phyloP scores from a whole-genome alignment of 92 coral and sea anemone genomes.

The Chrysogorgia sp. region DNA sequence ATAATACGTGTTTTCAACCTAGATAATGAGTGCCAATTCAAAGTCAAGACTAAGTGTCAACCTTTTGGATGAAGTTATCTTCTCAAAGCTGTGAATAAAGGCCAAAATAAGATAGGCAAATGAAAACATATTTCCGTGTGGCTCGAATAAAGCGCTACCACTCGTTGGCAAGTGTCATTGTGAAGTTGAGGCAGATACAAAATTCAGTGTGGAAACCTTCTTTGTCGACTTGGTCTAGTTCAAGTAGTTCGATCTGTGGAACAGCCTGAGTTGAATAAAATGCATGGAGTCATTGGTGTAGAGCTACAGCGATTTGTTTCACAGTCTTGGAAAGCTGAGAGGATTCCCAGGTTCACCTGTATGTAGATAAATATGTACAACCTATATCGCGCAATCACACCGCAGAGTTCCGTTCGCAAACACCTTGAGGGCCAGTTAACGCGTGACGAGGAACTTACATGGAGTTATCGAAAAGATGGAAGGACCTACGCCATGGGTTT shows the following conservation, averaged over 20 bases:
- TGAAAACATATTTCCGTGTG: conserved; percentile 26
- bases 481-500: too few species aligned
- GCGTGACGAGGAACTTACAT: too few species aligned
- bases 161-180: conserved; percentile 33
- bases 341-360: conserved; percentile 59
- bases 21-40: conserved; percentile 23
- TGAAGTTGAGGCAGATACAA: conserved; percentile 36
- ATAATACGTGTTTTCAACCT: conserved; percentile 35
- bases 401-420: conserved; percentile 59
- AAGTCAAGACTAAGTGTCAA: conserved; percentile 38
- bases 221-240: conserved; percentile 36
- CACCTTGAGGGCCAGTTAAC: conserved; percentile 54
- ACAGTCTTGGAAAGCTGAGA: conserved; percentile 67
- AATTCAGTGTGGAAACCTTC: conserved; percentile 41
- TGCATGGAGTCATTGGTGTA: conserved; percentile 35
- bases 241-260: conserved; percentile 38
- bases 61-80: conserved; percentile 11
- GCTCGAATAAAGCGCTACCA: conserved; percentile 34
- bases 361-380: conserved; percentile 59
- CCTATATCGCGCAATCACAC: conserved; percentile 58
- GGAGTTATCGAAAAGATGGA: too few species aligned
- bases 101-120: conserved; percentile 5
- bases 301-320: conserved; percentile 44
- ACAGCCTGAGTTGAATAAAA: background rate
- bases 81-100: conserved; percentile 17